Evolutionary conservation across 2,888 invertebrate genomes (phyloP), one percentile per base, ranked within the genome.

Genomic region (Brenthis ino): DNA sequence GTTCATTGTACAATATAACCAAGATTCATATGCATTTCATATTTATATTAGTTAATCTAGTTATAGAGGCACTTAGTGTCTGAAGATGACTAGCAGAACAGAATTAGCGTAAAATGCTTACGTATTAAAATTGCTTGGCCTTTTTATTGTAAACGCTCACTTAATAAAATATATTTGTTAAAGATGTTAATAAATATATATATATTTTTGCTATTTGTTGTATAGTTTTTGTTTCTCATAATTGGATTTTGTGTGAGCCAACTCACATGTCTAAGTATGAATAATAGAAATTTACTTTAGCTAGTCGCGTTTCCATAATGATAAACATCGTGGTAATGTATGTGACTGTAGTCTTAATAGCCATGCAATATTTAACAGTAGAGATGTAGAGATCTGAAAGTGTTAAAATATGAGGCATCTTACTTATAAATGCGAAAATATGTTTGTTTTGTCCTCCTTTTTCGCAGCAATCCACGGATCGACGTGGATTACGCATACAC

Each of bases 251-350:
- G 37, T 43, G 37, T 11, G 37, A 43, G 11, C 2, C 37, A 11
- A 11, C 37, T 11, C 37, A 8, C 37, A 43, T 43, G 11, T 37
- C 11, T 37, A 2, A 57, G 43, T 37, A 57, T 20, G 20, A 58
- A 48, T 37, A 48, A 11, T 48, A 28, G 28, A 48, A 60, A 16
- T 50, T 50, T 48, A 60, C 12, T 33, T 12, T 60, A 50, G 50
- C 28, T 28, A 60, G 6, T 24, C 11, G 50, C 8, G 28, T 60
- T 50, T 13, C 28, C 28, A 12, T 3, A 33, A 2, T 60, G 60
- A 60, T 60, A 60, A 48, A 50, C 60, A 60, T 60, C 60, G 60
- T 60, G 60, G 60, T 50, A 60, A 50, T 6, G 28, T 54, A 13
- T 28, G 16, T 47, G 50, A 11, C 37, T 43, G 37, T n/a, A 43